Evolutionary conservation across 2,888 invertebrate species (phyloP).

Genomic region (Hymenopus coronatus): DNA sequence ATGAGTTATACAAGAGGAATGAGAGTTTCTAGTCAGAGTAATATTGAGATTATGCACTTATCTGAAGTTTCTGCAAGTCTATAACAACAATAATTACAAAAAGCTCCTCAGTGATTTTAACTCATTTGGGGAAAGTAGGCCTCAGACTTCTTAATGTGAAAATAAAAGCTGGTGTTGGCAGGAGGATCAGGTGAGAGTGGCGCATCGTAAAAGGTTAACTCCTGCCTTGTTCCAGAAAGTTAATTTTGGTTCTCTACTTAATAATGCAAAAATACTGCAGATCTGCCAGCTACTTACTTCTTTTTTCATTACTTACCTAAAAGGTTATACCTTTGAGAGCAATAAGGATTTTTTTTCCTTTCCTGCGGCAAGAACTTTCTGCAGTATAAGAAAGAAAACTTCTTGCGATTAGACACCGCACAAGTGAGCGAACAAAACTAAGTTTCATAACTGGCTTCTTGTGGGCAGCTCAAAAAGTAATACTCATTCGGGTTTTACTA

Average conservation of each 20-base stretch:
- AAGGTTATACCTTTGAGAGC: background rate
- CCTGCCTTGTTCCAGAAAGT: background rate
- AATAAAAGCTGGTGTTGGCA: background rate
- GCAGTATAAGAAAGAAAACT: background rate
- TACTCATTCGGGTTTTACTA: background rate
- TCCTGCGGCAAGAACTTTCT: background rate
- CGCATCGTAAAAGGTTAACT: background rate
- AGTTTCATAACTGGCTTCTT: background rate
- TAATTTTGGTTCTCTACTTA: background rate
- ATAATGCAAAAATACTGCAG: background rate
- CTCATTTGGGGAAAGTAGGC: background rate
- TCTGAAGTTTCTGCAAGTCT: too few relatives aligned
- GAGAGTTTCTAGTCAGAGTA: too few relatives aligned
- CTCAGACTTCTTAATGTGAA: background rate
- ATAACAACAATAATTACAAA: too few relatives aligned
- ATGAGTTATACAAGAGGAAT: too few relatives aligned
- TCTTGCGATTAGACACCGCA: background rate
- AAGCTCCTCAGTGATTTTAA: too few relatives aligned
- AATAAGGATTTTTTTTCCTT: background rate
- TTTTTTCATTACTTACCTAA: background rate
- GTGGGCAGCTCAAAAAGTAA: background rate
- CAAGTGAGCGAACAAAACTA: background rate
- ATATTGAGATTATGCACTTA: too few relatives aligned
- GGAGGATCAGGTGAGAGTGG: background rate
- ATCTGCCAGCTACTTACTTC: background rate